Base-by-base conservation (phyloP, 2,113 vertebrate genomes). In the Archilochus colubris region DNA sequence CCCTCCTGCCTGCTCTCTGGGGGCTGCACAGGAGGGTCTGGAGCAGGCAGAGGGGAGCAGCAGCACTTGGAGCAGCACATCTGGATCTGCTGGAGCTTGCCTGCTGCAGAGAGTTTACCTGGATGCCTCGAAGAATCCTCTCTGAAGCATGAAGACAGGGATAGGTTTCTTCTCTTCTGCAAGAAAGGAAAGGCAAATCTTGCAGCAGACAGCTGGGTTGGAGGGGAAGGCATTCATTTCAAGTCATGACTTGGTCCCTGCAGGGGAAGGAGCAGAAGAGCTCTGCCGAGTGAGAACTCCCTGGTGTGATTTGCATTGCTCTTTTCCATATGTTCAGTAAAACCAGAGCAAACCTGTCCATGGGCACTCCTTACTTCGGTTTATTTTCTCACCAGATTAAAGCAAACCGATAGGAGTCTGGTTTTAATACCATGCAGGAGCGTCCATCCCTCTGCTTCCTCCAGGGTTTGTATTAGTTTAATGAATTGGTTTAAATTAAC, bases 301-400 rank as follows among this genome's bases (percentile, higher is more conserved):
- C 31, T 38, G 75, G 36, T 4, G 3, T 38, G 87, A 95, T 94
- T 95, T 97, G 91, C 91, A 95, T 96, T 31, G 51, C 84, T 94
- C 86, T 95, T 85, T 92, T 92, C 81, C 89, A 22, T 55, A 48
- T 4, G 58, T 28, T 96, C 91, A 10, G 43, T 63, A 58, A 89
- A 96, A 96, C 91, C 87, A 89, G 94, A 95, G 95, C 91, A 77
- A 93, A 95, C 89, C 91, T 94, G 91, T 91, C 89, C 62, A 38
- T 4, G 84, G 95, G 75, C 10, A 0, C 94, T 92, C 89, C 91
- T 95, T 27, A 1, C 76, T 89, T 85, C n/a, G 68, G 43, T 93
- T 85, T 62, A 85, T 53, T 94, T 96, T 95, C 96, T 95, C 94
- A 95, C 82, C 93, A 92, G 94, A 95, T 96, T 94, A 97, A 97